Evolutionary conservation across 2,113 vertebrate genomes (phyloP).

Genomic region (Paradisaea rubra): DNA sequence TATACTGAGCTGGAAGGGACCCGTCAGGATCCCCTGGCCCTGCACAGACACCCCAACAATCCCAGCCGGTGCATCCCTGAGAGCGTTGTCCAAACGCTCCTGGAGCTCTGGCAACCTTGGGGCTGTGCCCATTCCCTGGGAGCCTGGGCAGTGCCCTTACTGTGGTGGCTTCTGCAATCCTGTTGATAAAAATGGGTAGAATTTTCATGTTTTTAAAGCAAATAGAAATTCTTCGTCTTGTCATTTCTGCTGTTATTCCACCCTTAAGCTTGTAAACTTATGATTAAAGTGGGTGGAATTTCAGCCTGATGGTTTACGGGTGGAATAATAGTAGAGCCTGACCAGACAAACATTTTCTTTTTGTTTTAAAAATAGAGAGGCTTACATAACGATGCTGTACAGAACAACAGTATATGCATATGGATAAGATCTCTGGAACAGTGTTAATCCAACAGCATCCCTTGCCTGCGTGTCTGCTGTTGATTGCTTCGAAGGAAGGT

Average conservation of each 20-base stretch:
- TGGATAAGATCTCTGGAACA: not conserved
- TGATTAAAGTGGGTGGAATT: conserved; percentile 2
- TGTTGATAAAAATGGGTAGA: not conserved
- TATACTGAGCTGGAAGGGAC: not conserved
- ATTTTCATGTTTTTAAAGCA: not conserved
- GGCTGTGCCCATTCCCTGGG: not conserved
- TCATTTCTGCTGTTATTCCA: not conserved
- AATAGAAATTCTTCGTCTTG: not conserved
- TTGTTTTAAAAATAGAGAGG: conserved; percentile 8
- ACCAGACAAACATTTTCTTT: not conserved
- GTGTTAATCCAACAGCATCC: not conserved
- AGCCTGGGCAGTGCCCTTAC: not conserved
- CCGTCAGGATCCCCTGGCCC: not conserved
- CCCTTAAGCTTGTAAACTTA: not conserved
- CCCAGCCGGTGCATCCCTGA: not conserved
- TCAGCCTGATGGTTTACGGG: not conserved
- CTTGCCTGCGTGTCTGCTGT: not conserved
- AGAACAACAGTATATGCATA: not conserved
- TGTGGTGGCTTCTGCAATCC: not conserved
- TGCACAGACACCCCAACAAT: not conserved
- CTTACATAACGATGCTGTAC: not conserved
- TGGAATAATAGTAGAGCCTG: not conserved
- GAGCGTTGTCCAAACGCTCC: rapidly evolving
- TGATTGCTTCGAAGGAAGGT: not conserved
- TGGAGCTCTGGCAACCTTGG: not conserved